Evolutionary conservation across 53 echinoderm and acorn worm species (phyloP).

Genomic region (Mesocentrotus franciscanus): DNA sequence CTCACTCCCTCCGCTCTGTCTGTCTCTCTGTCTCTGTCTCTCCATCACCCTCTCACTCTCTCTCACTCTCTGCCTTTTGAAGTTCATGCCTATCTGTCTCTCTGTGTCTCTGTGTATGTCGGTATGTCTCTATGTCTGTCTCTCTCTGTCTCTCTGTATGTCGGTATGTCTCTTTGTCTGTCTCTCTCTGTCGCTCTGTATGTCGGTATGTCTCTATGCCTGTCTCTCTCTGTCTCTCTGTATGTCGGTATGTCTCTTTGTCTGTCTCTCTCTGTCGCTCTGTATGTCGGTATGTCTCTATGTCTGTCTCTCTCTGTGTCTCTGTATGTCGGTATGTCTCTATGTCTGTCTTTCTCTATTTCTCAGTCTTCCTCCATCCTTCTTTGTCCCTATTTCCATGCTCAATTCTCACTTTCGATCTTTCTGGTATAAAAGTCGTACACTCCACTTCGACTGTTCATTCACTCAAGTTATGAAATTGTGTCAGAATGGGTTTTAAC

Average conservation of each 20-base stretch:
- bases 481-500: slow-evolving; percentile 7
- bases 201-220: no score
- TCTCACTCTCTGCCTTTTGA: not conserved
- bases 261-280: no score
- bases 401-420: not conserved
- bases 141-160: no score
- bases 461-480: not conserved
- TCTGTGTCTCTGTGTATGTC: no score
- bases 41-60: not conserved
- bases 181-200: not conserved
- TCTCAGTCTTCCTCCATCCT: not conserved
- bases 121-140: no score
- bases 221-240: not conserved
- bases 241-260: no score
- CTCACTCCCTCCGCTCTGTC: not conserved
- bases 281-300: no score
- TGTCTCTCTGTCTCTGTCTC: not conserved
- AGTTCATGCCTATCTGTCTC: not conserved
- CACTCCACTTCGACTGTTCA: not conserved
- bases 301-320: not conserved
- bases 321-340: no score
- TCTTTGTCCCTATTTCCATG: not conserved
- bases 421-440: not conserved
- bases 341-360: not conserved
- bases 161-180: not conserved